Conservation (phyloP, 2,888 invertebrate species). For the Hirtodrosophila duncani region DNA sequence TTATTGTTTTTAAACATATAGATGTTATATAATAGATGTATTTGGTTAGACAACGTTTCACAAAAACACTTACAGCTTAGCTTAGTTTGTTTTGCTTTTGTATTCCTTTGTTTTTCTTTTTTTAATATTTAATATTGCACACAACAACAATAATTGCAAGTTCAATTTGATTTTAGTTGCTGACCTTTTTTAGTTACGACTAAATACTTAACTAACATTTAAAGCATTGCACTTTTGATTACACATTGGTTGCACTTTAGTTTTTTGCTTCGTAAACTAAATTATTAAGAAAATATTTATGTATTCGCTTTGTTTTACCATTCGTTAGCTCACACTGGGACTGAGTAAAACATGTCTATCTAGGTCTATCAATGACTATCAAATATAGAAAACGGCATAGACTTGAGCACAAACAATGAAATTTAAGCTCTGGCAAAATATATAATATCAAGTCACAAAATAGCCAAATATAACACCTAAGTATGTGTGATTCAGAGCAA, state of each 20-base stretch:
- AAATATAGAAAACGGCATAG: no score
- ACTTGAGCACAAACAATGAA: not conserved
- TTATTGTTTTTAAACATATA: slow-evolving; percentile 33
- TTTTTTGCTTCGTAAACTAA: slow-evolving; percentile 39
- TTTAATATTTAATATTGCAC: slow-evolving; percentile 41
- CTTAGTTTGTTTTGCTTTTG: slow-evolving; percentile 6
- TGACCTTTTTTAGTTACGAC: slow-evolving; percentile 44
- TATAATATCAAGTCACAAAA: slow-evolving; percentile 45
- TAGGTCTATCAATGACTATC: no score
- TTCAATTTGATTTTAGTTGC: slow-evolving; percentile 38
- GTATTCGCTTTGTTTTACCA: slow-evolving; percentile 9
- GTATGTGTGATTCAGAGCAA: slow-evolving; percentile 11
- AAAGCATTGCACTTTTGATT: slow-evolving; percentile 53
- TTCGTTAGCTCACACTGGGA: slow-evolving; percentile 9
- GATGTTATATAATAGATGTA: slow-evolving; percentile 53
- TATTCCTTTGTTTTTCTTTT: not conserved
- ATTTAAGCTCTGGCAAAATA: slow-evolving; percentile 49
- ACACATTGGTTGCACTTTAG: slow-evolving; percentile 34
- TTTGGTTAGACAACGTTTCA: slow-evolving; percentile 67
- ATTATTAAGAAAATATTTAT: slow-evolving; percentile 34
- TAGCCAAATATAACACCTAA: slow-evolving; percentile 8
- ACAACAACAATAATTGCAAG: no score
- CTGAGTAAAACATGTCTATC: no score
- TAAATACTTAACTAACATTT: slow-evolving; percentile 52
- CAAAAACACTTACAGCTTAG: slow-evolving; percentile 61